These are phyloP conservation scores for Campylomormyrus tamandua DNA, from an alignment of 2,113 vertebrate genomes.

Conservation along the genomic window DNA sequence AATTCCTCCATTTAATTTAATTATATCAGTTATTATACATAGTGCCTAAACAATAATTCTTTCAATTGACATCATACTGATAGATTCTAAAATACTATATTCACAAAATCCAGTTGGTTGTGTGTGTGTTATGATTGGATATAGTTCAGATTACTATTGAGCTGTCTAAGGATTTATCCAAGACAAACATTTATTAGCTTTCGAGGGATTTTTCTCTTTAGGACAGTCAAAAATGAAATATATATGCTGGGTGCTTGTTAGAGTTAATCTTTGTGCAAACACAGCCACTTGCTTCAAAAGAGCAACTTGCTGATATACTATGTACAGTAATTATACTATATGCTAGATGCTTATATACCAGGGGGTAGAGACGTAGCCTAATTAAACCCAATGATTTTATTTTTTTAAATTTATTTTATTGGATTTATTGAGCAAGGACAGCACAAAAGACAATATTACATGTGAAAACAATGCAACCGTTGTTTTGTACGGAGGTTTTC, in stretches of 20 bases:
- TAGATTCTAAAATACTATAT: background rate
- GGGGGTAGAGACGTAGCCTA: background rate
- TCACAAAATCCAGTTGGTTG: background rate
- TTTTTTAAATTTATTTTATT: no score
- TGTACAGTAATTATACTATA: background rate
- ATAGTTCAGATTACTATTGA: background rate
- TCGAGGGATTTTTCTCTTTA: background rate
- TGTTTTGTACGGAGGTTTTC: no score
- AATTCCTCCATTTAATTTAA: background rate
- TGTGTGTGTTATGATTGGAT: background rate
- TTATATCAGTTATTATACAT: background rate
- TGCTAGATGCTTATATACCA: background rate
- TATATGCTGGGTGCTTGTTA: background rate
- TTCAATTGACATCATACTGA: background rate
- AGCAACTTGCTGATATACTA: background rate
- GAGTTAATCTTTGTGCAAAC: background rate
- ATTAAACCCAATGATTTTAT: background rate
- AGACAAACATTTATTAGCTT: background rate
- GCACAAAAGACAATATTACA: no score
- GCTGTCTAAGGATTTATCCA: background rate
- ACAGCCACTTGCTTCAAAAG: background rate
- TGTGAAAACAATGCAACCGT: no score
- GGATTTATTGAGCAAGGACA: no score
- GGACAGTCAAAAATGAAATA: background rate
- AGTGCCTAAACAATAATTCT: background rate